Base-by-base conservation (phyloP, 1,140 invertebrate genomes). In the Gonioctena quinquepunctata region DNA sequence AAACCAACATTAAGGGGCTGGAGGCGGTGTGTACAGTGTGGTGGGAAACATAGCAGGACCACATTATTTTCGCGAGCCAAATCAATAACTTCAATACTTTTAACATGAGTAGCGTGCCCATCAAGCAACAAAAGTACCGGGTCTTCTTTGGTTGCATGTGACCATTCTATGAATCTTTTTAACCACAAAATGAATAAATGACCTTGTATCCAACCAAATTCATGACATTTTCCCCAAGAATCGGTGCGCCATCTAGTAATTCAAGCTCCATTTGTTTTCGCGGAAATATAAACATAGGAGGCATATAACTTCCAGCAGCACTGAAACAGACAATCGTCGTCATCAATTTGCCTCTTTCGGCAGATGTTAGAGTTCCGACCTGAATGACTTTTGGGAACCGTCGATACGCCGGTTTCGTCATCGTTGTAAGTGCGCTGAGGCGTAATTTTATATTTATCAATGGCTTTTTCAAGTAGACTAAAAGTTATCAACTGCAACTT, bases 361-460 rank as follows among this genome's bases (percentile, higher is more conserved):
- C 66, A 19, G 60, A 85, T 2, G 82, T 84, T 3, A 86, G 26
- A 57, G 80, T 72, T 16, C 82, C 85, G 54, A 87, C 79, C 77
- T 87, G 69, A 57, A 19, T 80, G 80, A 71, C 82, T 83, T 25
- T 85, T 82, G 69, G 80, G 79, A 8, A 81, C 80, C 7, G 79
- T 70, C 13, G 75, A 68, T 23, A 77, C 27, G 6, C 50, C 67
- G 1, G 67, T 70, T 56, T 72, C 71, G 27, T 75, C 73, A 16
- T 42, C 26, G 59, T 75, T 75, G 66, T 71, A 81, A 23, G 78
- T 78, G 70, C 67, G 77, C 28, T 78, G 73, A 25, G 79, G 75
- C 8, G 75, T 78, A 50, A 79, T 69, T 25, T 80, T 64, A 66
- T 77, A 69, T 59, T 78, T 74, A 60, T 79, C 72, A 19, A 21